Evolutionary conservation across 1,140 invertebrate species (phyloP), one percentile per base, ranked within the genome.

Genomic region (Ceratosolen solmsi): DNA sequence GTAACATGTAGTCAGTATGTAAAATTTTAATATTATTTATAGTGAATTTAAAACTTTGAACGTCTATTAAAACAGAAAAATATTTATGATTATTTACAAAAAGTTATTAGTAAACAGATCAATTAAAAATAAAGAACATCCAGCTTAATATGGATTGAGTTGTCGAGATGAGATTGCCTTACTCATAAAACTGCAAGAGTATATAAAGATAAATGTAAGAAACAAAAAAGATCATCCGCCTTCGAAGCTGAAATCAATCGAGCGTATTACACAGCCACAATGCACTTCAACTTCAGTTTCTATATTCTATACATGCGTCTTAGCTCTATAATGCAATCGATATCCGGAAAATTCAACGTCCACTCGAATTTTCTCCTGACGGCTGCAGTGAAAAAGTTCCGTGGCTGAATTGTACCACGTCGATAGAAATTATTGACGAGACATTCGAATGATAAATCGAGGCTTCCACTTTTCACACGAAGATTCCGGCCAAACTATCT

Each of bases 371-470:
- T 72, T 72, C 25, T 72, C 11, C n/a, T 72, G 70, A 49, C 27
- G n/a, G 2, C 20, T 27, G 63, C 3, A 41, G 0, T 8, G n/a
- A 22, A 25, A 77, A 77, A 77, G 38, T 77, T 77, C 58, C 25
- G 33, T 17, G 22, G 75, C 15, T 15, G 60, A 38, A 68, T n/a
- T 27, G n/a, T 25, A 68, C 20, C 17, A 20, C 11, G 3, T 36
- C 7, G 20, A 33, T 15, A 38, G 60, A 54, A 70, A 79, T 79
- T 79, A 79, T 79, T 71, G 58, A 78, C 41, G 60, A 54, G 3
- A 0, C 22, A 38, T 11, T 22, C 41, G 8, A 17, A 78, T 78
- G 76, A 78, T 78, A 46, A 68, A 78, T 68, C 63, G 74, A 25
- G 49, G 58, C 36, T 46, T 15, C 22, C 22, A 22, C 13, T 46